Evolutionary conservation across 2,797 vertebrate species (phyloP).

Genomic region (Morelia viridis): DNA sequence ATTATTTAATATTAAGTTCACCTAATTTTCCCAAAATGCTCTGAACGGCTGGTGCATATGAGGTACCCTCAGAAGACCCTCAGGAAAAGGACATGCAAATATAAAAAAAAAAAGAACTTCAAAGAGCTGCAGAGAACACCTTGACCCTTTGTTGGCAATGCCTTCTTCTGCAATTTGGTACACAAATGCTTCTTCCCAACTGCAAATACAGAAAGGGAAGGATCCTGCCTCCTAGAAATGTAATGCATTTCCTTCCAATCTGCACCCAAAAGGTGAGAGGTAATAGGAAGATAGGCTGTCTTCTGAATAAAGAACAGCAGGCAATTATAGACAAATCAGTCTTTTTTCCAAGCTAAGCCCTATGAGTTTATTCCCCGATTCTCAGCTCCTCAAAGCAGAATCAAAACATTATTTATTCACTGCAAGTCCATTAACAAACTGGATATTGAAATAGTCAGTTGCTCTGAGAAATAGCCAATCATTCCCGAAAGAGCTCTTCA

Average conservation of each 20-base stretch:
- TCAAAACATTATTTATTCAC: background rate
- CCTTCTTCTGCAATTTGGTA: background rate
- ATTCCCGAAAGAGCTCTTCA: too few species aligned
- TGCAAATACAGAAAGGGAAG: background rate
- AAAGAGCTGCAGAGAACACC: background rate
- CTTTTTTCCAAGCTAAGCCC: background rate
- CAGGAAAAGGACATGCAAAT: background rate
- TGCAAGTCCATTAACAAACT: background rate
- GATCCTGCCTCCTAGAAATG: background rate
- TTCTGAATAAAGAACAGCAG: background rate
- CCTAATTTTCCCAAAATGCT: background rate
- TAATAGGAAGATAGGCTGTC: background rate
- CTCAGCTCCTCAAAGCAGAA: background rate
- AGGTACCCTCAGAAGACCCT: background rate
- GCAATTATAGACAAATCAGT: background rate
- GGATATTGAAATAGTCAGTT: background rate
- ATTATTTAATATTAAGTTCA: background rate
- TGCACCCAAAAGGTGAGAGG: background rate
- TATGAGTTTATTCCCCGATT: background rate
- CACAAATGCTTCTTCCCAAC: background rate
- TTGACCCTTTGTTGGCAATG: fast-evolving
- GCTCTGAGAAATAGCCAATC: background rate
- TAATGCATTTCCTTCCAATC: background rate
- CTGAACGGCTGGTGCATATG: too few species aligned
- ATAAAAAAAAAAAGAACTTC: background rate